Evolutionary conservation across 1,140 invertebrate genomes (phyloP).

Genomic region (Aphelenchoides besseyi): DNA sequence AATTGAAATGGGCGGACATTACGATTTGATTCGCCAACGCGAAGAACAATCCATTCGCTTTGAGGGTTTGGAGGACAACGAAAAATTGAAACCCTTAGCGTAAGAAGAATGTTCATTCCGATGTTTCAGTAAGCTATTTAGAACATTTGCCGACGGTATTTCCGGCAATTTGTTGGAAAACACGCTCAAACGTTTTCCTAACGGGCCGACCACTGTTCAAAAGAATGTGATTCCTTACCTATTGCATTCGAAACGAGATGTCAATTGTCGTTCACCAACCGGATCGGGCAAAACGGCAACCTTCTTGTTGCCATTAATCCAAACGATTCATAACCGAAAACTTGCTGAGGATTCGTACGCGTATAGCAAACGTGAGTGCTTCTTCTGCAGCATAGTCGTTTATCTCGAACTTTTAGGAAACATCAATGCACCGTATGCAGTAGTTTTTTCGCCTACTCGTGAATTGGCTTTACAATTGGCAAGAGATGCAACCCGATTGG

Average conservation of each 20-base stretch:
- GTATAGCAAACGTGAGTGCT: too few species aligned
- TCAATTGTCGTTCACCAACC: neutral
- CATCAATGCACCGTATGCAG: neutral
- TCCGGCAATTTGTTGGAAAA: neutral
- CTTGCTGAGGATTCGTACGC: neutral
- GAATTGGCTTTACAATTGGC: slow-evolving; percentile 17
- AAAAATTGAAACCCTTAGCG: neutral
- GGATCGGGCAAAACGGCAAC: slow-evolving; percentile 10
- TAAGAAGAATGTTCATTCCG: neutral
- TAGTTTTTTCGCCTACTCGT: neutral
- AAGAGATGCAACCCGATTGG: neutral
- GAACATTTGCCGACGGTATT: neutral
- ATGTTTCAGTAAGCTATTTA: neutral
- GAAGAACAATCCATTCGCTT: neutral
- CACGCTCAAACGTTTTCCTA: neutral
- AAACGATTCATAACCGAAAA: neutral
- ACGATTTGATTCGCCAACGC: neutral
- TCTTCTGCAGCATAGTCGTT: too few species aligned
- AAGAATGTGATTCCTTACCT: neutral
- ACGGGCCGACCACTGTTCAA: slow-evolving; percentile 10
- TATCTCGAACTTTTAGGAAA: too few species aligned
- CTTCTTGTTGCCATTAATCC: slow-evolving; percentile 1
- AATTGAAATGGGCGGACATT: neutral
- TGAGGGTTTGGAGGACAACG: neutral
- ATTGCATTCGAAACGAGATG: neutral